Conservation (phyloP, 1,140 invertebrate species). For the Drosophila arizonae region DNA sequence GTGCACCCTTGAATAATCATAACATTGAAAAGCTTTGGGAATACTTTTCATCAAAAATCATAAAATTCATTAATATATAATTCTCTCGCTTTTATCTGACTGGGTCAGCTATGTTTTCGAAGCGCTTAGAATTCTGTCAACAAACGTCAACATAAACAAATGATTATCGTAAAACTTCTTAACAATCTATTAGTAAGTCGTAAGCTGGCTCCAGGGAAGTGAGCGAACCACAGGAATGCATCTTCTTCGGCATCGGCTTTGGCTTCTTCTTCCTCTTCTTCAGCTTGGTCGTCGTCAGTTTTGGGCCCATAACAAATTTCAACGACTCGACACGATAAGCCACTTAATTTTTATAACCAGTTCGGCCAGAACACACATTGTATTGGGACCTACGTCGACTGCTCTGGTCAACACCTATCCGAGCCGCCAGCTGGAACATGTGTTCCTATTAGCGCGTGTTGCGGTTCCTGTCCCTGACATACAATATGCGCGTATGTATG, state of each 20-base stretch:
- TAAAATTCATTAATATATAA: neutral
- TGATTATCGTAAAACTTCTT: conserved; percentile 48
- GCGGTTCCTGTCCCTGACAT: conserved; percentile 53
- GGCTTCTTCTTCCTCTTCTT: neutral
- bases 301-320: conserved; percentile 53
- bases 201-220: conserved; percentile 7
- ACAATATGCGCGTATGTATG: neutral
- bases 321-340: conserved; percentile 69
- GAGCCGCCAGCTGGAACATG: conserved; percentile 50
- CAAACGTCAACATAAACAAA: conserved; percentile 28
- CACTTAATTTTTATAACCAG: conserved; percentile 70
- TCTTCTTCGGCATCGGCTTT: neutral
- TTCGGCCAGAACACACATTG: conserved; percentile 18
- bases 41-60: neutral
- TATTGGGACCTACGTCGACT: conserved; percentile 33
- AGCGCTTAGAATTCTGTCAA: conserved; percentile 13
- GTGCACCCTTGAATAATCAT: neutral
- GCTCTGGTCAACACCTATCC: conserved; percentile 44
- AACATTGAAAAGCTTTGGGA: neutral
- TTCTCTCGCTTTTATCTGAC: conserved; percentile 44
- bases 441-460: conserved; percentile 78
- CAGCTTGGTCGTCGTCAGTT: conserved; percentile 14
- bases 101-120: conserved; percentile 42
- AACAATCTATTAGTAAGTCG: conserved; percentile 40
- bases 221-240: conserved; percentile 16